phyloP scores from a whole-genome alignment of 2,797 vertebrate genomes.

The Perodicticus potto region DNA sequence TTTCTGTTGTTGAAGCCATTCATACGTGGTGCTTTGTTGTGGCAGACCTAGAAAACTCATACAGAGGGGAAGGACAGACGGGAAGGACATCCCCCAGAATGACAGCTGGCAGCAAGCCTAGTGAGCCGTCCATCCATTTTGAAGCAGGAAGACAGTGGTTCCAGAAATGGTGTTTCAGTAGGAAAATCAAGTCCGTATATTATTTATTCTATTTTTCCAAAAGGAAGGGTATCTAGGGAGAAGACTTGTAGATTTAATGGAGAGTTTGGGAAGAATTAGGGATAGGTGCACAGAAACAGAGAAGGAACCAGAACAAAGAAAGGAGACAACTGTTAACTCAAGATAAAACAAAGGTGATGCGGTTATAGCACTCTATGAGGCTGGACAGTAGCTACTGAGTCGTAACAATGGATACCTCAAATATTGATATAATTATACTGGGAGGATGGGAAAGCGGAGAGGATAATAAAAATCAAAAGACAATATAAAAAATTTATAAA shows the following conservation, averaged over 20 bases:
- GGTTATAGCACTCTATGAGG: background rate
- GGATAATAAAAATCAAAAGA: background rate
- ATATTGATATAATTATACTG: background rate
- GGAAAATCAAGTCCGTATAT: background rate
- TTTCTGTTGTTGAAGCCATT: background rate
- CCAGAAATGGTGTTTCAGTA: background rate
- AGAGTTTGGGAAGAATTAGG: background rate
- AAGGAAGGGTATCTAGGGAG: background rate
- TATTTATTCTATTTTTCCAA: background rate
- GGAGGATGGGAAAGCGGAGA: background rate
- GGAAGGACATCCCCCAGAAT: background rate
- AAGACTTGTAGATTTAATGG: background rate
- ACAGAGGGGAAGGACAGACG: too few species aligned
- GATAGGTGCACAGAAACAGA: background rate
- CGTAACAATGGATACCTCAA: background rate
- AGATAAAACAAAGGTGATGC: background rate
- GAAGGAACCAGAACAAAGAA: background rate
- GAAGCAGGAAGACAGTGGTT: background rate
- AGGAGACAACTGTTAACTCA: background rate
- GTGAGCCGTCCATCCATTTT: background rate
- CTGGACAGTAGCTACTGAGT: background rate
- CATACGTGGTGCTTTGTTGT: background rate
- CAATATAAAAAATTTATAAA: conserved; percentile 29
- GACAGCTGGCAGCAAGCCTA: too few species aligned
- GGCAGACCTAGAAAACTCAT: background rate